phyloP scores from a whole-genome alignment of 2,888 invertebrate genomes.

The Idaea aversata region DNA sequence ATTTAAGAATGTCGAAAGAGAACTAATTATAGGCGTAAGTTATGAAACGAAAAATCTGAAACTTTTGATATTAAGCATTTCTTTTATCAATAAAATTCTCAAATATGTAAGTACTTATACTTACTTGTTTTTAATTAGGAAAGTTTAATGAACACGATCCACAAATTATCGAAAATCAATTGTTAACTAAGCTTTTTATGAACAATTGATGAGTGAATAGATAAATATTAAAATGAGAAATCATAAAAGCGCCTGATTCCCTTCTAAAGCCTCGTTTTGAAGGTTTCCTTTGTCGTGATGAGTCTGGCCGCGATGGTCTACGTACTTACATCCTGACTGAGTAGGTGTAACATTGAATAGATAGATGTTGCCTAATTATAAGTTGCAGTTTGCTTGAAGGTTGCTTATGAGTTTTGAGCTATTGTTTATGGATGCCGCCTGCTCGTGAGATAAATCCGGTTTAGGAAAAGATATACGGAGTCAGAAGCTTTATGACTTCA shows the following conservation, averaged over 20 bases:
- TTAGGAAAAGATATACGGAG: neutral
- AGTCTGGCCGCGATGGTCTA: neutral
- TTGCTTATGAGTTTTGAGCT: neutral
- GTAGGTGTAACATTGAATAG: neutral
- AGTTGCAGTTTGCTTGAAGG: neutral
- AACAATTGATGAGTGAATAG: no score
- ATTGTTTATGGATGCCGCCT: neutral
- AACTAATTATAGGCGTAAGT: no score
- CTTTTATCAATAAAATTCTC: no score
- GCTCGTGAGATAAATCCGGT: neutral
- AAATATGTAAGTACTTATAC: no score
- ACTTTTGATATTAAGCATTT: no score
- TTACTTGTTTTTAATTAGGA: no score
- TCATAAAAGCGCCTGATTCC: neutral
- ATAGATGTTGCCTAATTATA: neutral
- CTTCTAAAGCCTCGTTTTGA: slow-evolving; percentile 3
- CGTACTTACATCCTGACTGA: neutral
- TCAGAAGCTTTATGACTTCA: no score
- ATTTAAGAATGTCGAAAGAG: no score
- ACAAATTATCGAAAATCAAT: no score
- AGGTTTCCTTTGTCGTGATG: neutral
- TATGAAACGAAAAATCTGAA: no score
- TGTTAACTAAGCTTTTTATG: no score
- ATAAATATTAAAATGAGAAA: neutral
- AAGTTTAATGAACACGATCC: no score